A percentile compares a stretch with the other conserved stretches of the same genome.
Evolutionary conservation across 2,113 vertebrate genomes (phyloP).

Genomic region (Lycocorax pyrrhopterus): DNA sequence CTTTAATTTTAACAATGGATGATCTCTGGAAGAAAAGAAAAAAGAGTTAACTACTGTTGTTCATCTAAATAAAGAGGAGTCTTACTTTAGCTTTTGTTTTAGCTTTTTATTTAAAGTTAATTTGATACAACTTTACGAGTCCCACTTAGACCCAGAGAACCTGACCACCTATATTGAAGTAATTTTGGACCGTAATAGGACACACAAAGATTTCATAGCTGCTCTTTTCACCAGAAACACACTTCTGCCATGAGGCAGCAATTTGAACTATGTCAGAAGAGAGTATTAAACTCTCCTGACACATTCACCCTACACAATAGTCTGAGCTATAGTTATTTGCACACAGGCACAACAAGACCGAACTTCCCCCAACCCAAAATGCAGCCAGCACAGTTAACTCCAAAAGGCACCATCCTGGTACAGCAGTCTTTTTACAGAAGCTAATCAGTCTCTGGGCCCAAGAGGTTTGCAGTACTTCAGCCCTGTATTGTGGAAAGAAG

Average conservation of each 20-base stretch:
- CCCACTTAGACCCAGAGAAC: background rate
- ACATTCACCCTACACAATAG: background rate
- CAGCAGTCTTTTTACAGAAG: background rate
- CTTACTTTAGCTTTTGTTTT: background rate
- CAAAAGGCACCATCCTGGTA: background rate
- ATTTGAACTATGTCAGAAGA: background rate
- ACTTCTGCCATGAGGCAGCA: background rate
- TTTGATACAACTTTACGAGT: background rate
- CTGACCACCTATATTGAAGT: background rate
- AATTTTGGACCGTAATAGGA: background rate
- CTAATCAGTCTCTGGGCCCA: background rate
- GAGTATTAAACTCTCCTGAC: background rate
- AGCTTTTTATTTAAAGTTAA: background rate
- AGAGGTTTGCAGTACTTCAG: background rate
- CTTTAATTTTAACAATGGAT: slow-evolving; percentile 56
- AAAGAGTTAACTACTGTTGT: background rate
- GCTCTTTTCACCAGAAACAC: background rate
- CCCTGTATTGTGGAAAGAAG: background rate
- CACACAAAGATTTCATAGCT: background rate
- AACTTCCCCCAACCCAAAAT: background rate
- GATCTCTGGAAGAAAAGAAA: slow-evolving; percentile 56
- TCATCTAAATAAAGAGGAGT: background rate
- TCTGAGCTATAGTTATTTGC: background rate
- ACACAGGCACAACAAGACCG: background rate
- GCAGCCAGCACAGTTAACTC: background rate